Conservation (phyloP, 2,113 vertebrate species). For the Emydocephalus ijimae region DNA sequence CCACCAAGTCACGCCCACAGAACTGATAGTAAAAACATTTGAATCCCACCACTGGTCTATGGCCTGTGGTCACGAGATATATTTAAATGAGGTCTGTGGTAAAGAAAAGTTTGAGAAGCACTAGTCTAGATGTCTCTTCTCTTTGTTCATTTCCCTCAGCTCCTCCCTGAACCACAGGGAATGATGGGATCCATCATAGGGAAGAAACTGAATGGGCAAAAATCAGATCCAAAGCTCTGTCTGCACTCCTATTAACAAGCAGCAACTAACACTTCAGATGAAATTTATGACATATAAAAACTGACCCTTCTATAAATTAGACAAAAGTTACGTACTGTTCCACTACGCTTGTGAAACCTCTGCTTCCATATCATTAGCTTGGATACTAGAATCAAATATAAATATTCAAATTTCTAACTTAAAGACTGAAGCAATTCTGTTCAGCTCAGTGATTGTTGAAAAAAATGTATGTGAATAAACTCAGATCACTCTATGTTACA, state of each 20-base stretch:
- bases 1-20: no score
- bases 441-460: constrained; percentile 52
- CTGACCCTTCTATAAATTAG: constrained; percentile 51
- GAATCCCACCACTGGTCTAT: background rate
- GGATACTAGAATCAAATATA: constrained; percentile 70
- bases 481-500: constrained; percentile 68
- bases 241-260: background rate
- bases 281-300: constrained; percentile 47
- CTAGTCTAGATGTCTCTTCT: background rate
- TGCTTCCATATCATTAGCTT: constrained; percentile 59
- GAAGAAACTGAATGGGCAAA: background rate
- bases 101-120: background rate
- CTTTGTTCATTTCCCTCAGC: background rate
- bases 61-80: background rate
- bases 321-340: constrained; percentile 41
- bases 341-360: constrained; percentile 59
- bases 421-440: constrained; percentile 70
- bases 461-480: constrained; percentile 15
- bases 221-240: background rate
- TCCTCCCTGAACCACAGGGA: background rate
- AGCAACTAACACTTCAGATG: constrained; percentile 3
- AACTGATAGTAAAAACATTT: no score
- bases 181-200: background rate
- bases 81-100: background rate
- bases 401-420: constrained; percentile 71